These are phyloP conservation scores for Caerostris extrusa DNA, from an alignment of 1,140 invertebrate species.

Conservation along the genomic window DNA sequence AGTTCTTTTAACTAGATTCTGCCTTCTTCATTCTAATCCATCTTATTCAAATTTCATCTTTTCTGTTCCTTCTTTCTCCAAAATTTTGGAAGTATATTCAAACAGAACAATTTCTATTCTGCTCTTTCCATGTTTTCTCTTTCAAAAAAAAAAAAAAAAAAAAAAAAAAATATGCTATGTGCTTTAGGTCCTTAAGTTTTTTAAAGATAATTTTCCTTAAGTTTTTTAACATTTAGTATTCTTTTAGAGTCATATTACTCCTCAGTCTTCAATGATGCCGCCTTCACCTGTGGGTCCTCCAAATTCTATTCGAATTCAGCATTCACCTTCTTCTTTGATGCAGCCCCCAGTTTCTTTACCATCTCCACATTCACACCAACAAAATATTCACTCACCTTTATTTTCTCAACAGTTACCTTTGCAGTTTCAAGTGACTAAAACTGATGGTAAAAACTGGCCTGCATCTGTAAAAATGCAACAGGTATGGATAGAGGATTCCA, in stretches of 20 bases:
- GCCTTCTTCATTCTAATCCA: too few species aligned
- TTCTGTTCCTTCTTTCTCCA: too few species aligned
- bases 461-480: slow-evolving; percentile 61
- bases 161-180: not conserved
- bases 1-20: too few species aligned
- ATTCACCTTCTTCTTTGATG: slow-evolving; percentile 80
- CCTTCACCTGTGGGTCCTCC: slow-evolving; percentile 81
- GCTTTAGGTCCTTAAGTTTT: not conserved
- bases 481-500: not conserved
- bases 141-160: not conserved
- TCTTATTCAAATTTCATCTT: too few species aligned
- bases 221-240: not conserved
- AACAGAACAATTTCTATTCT: too few species aligned
- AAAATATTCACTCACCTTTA: slow-evolving; percentile 85
- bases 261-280: slow-evolving; percentile 86
- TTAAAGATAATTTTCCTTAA: too few species aligned
- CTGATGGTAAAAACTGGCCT: slow-evolving; percentile 47
- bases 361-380: slow-evolving; percentile 84
- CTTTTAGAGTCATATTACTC: slow-evolving; percentile 79
- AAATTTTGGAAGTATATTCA: too few species aligned
- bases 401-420: slow-evolving; percentile 65
- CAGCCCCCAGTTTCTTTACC: slow-evolving; percentile 82
- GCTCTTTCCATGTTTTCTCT: not conserved
- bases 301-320: slow-evolving; percentile 80
- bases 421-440: slow-evolving; percentile 58